These are phyloP conservation scores for Vombatus ursinus DNA, from an alignment of 2,113 vertebrate species.

Conservation along the genomic window DNA sequence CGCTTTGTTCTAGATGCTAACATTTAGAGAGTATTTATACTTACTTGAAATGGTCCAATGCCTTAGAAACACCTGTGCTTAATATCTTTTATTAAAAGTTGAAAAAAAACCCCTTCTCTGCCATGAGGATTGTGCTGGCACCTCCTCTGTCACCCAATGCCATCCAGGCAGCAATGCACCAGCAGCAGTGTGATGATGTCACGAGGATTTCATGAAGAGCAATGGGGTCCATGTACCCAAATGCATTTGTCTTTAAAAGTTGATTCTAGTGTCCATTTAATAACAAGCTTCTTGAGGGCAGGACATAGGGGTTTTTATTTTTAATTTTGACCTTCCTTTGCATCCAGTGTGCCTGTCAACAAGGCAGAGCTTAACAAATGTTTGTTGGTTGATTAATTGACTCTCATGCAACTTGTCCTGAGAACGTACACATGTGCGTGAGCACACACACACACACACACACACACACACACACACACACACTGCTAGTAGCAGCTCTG, in stretches of 20 bases:
- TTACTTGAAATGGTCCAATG: background rate
- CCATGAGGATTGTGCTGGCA: background rate
- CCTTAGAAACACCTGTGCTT: background rate
- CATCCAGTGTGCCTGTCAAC: too few relatives aligned
- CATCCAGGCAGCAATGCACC: background rate
- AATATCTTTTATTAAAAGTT: background rate
- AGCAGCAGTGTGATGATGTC: too few relatives aligned
- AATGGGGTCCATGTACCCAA: background rate
- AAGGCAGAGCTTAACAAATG: background rate
- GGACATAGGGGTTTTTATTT: background rate
- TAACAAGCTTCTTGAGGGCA: too few relatives aligned
- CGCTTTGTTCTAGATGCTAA: background rate
- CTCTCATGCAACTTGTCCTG: background rate
- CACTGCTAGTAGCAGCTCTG: too few relatives aligned
- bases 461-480: too few relatives aligned
- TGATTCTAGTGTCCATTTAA: background rate
- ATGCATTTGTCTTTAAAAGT: background rate
- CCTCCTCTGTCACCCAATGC: background rate
- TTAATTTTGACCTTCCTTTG: background rate
- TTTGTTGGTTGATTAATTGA: background rate
- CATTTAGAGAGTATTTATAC: background rate
- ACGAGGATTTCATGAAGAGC: background rate
- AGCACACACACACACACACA: too few relatives aligned
- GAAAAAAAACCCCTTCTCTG: background rate
- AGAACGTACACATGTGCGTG: too few relatives aligned